Evolutionary conservation across 2,797 vertebrate species (phyloP).

Genomic region (Squalus acanthias): DNA sequence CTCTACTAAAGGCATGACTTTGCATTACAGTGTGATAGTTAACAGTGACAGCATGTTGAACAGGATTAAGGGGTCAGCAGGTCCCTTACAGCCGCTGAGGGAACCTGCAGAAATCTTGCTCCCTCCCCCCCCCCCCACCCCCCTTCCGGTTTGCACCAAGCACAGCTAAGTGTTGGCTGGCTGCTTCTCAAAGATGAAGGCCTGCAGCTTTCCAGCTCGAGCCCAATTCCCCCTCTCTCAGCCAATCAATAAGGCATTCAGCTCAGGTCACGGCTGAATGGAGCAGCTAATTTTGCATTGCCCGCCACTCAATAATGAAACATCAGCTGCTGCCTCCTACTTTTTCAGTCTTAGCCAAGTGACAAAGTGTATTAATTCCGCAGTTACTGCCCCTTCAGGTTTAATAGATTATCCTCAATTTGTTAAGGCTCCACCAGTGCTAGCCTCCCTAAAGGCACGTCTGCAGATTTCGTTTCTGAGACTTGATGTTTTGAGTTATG

Average conservation of each 20-base stretch:
- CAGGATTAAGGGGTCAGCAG: too few relatives aligned
- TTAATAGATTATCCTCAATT: slow-evolving; percentile 19
- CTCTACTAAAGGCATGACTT: not conserved
- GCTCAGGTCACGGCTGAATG: not conserved
- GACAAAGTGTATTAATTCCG: slow-evolving; percentile 31
- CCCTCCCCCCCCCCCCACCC: too few relatives aligned
- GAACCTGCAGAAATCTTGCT: not conserved
- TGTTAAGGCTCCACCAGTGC: slow-evolving; percentile 1
- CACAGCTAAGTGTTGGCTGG: not conserved
- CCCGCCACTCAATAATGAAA: slow-evolving; percentile 4
- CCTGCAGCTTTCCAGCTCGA: not conserved
- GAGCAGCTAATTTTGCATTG: not conserved
- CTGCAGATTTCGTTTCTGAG: slow-evolving; percentile 1
- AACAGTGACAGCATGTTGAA: not conserved
- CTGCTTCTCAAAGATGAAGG: not conserved
- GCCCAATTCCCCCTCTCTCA: not conserved
- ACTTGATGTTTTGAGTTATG: slow-evolving; percentile 20
- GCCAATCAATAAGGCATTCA: slow-evolving; percentile 31
- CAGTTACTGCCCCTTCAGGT: not conserved
- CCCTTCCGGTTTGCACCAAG: not conserved
- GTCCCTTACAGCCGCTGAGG: not conserved
- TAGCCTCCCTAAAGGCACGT: not conserved
- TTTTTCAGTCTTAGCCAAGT: slow-evolving; percentile 26
- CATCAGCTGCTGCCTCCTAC: slow-evolving; percentile 8
- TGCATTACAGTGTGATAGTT: not conserved